Evolutionary conservation across 1,140 invertebrate species (phyloP), one percentile per base, ranked within the genome.

Genomic region (Catajapyx aquilonaris): DNA sequence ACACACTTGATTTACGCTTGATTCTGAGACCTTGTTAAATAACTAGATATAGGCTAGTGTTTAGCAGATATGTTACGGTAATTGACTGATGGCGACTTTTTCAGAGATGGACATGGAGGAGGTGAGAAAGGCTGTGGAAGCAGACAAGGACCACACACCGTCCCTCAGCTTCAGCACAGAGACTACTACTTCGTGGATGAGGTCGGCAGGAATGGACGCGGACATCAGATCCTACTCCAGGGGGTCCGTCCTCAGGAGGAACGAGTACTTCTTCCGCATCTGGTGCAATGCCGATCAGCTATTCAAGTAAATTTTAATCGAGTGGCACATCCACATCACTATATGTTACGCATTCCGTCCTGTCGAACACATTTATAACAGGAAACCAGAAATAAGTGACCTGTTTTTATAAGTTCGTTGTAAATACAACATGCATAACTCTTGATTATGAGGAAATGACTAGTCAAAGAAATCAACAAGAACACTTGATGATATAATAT

Each of bases 181-280:
- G 55, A 87, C 81, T 3, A 84, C 81, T n/a, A 84, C 81, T 31
- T 87, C 83, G 0, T 91, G 86, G 86, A 64, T 91, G 50, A 64
- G 80, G 31, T 81, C 88, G 41, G 73, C 81, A 46, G 80, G 81
- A 44, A 86, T 90, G 80, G 85, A 90, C 54, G 84, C 85, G 1
- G 83, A 88, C 47, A 88, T 91, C 45, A 69, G 74, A 42, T 80
- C 78, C 20, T 90, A 90, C 56, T 77, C 84, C 1, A 70, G 77
- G 42, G 75, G 76, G 28, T 74, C 74, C 35, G 61, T 90, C 13
- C 62, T 87, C 7, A 65, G 79, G 41, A 69, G 74, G 48, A 81
- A 87, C 51, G 86, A 91, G 62, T 91, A 91, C 61, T 91, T 90
- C 72, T 91, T 91, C 71, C 69, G 79, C 42, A 80, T 91, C 56